These are phyloP conservation scores for Xiphias gladius DNA, from an alignment of 2,113 vertebrate genomes.

Conservation along the genomic window DNA sequence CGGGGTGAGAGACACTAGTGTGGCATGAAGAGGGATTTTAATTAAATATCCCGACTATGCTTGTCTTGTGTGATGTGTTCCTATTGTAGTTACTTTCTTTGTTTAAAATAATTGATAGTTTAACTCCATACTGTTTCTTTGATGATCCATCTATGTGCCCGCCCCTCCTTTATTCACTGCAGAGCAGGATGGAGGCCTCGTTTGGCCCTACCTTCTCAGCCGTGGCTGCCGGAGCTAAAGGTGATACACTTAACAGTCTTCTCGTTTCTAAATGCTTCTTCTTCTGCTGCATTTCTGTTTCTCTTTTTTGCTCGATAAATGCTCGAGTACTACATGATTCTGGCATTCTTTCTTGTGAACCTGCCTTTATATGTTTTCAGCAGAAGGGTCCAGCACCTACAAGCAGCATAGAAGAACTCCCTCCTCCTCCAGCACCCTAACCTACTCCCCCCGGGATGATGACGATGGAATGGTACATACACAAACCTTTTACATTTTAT, in stretches of 20 bases:
- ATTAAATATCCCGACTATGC: background rate
- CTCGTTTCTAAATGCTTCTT: background rate
- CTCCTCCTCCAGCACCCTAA: conserved; percentile 94
- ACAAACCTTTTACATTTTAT: background rate
- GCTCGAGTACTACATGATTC: background rate
- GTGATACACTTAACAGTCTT: conserved; percentile 73
- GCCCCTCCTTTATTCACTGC: conserved; percentile 29
- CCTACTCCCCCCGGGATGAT: conserved; percentile 93
- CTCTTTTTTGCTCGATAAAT: background rate
- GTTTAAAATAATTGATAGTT: background rate
- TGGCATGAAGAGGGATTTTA: background rate
- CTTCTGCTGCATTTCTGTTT: background rate
- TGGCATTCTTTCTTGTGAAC: background rate
- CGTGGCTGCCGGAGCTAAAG: conserved; percentile 93
- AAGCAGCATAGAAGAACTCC: conserved; percentile 96
- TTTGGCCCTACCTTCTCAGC: conserved; percentile 93
- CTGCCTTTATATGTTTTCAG: conserved; percentile 71
- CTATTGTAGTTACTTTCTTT: background rate
- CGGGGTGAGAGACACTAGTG: conserved; percentile 82
- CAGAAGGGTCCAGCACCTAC: conserved; percentile 89
- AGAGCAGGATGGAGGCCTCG: conserved; percentile 96
- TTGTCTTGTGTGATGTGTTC: background rate
- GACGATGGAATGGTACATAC: conserved; percentile 93
- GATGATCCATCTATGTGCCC: background rate
- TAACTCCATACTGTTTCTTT: background rate